phyloP scores from a whole-genome alignment of 2,797 vertebrate genomes.

The Etheostoma perlongum region DNA sequence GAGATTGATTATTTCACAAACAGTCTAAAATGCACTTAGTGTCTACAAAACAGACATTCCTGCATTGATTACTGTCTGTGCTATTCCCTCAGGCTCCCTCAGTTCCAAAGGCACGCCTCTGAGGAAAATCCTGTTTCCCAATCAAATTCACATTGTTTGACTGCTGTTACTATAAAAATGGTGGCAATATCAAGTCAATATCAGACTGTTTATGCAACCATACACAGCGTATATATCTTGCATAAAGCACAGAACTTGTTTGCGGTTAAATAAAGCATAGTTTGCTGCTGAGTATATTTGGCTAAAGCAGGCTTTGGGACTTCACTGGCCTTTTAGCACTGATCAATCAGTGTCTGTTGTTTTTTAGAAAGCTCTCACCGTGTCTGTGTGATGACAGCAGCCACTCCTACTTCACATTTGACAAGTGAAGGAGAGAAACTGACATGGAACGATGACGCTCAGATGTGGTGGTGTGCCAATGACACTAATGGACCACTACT shows the following conservation, averaged over 20 bases:
- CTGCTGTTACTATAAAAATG: slow-evolving; percentile 12
- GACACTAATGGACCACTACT: slow-evolving; percentile 79
- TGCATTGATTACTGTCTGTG: slow-evolving; percentile 70
- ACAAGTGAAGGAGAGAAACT: slow-evolving; percentile 56
- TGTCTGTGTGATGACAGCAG: slow-evolving; percentile 62
- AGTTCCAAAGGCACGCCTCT: slow-evolving; percentile 39
- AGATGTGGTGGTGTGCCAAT: slow-evolving; percentile 64
- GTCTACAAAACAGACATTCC: slow-evolving; percentile 69
- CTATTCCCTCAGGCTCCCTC: slow-evolving; percentile 54
- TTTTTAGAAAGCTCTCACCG: slow-evolving; percentile 23
- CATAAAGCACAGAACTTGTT: slow-evolving; percentile 29
- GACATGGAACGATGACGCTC: slow-evolving; percentile 67
- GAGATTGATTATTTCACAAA: slow-evolving; percentile 74
- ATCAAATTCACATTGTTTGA: slow-evolving; percentile 50
- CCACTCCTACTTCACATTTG: slow-evolving; percentile 61
- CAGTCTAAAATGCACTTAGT: slow-evolving; percentile 57
- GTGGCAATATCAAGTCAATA: slow-evolving; percentile 10
- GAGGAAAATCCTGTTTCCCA: slow-evolving; percentile 60
- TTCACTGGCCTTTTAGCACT: slow-evolving; percentile 26
- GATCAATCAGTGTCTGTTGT: slow-evolving; percentile 38
- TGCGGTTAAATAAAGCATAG: slow-evolving; percentile 5
- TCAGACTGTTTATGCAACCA: slow-evolving; percentile 20
- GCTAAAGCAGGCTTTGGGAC: slow-evolving; percentile 21
- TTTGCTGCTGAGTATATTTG: slow-evolving; percentile 1
- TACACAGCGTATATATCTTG: not conserved